Conservation (phyloP, 2,113 vertebrate genomes). For the Salvator merianae region DNA sequence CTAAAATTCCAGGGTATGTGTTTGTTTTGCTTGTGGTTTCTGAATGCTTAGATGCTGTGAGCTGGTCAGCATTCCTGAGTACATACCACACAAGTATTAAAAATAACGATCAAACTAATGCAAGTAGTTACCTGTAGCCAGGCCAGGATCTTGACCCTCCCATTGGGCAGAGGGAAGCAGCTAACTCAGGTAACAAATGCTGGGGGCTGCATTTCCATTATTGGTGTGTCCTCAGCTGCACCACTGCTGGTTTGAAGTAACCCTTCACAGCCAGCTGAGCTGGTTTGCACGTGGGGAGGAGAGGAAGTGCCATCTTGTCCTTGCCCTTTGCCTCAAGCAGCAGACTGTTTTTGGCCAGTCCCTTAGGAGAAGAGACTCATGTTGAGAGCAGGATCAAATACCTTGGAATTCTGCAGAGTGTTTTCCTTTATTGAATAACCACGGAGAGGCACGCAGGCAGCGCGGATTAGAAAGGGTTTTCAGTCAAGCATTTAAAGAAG, state of each 20-base stretch:
- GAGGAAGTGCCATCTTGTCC: too few species aligned
- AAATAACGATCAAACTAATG: background rate
- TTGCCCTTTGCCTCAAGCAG: too few species aligned
- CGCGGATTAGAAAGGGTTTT: background rate
- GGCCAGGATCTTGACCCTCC: too few species aligned
- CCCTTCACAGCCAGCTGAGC: too few species aligned
- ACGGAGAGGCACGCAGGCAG: background rate
- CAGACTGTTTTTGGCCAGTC: too few species aligned
- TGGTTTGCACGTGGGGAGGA: too few species aligned
- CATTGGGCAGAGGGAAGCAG: too few species aligned
- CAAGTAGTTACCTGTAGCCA: too few species aligned
- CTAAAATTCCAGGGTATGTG: too few species aligned
- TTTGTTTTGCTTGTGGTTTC: background rate
- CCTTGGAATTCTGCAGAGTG: background rate
- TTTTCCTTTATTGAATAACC: background rate
- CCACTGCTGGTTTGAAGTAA: too few species aligned
- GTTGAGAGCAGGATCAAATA: background rate
- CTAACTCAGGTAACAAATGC: too few species aligned
- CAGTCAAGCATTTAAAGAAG: conserved; percentile 10
- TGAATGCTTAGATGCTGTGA: background rate
- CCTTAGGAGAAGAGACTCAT: background rate
- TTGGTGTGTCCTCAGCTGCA: background rate
- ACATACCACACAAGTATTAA: background rate
- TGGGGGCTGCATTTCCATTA: too few species aligned
- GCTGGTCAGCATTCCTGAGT: background rate